These are phyloP conservation scores for Narcine bancroftii DNA, from an alignment of 2,113 vertebrate genomes.

Conservation along the genomic window DNA sequence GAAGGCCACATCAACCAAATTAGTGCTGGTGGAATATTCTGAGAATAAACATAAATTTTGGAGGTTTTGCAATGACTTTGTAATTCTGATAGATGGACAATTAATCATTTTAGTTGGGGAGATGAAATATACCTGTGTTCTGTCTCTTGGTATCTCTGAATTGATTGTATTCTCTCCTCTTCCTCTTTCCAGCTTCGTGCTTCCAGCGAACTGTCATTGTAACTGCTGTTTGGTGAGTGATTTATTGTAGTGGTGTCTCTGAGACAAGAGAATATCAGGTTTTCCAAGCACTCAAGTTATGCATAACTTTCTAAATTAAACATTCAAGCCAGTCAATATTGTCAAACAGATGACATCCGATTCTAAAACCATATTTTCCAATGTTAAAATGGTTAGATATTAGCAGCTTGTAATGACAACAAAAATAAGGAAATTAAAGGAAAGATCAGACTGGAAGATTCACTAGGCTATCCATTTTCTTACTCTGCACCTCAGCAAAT, in stretches of 20 bases:
- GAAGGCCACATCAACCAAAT: neutral
- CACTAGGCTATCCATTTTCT: no score
- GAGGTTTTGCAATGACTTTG: neutral
- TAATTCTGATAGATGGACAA: neutral
- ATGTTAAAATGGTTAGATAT: neutral
- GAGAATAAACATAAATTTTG: neutral
- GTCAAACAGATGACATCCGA: neutral
- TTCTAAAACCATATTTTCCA: neutral
- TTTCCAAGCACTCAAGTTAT: neutral
- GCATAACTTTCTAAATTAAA: neutral
- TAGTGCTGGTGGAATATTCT: neutral
- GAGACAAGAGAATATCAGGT: slow-evolving; percentile 32
- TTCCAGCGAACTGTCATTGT: slow-evolving; percentile 58
- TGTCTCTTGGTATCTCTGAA: slow-evolving; percentile 72
- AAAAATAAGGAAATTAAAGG: neutral
- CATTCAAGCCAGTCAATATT: neutral
- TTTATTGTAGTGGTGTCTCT: slow-evolving; percentile 63
- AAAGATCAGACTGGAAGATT: neutral
- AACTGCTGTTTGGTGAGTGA: slow-evolving; percentile 71
- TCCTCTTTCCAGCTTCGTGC: slow-evolving; percentile 69
- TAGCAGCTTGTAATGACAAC: neutral
- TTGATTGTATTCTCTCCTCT: slow-evolving; percentile 65
- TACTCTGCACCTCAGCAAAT: neutral
- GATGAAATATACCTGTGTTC: slow-evolving; percentile 64
- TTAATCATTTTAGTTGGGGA: neutral